phyloP scores from a whole-genome alignment of 35 echinoderm and acorn worm genomes.

The Strongylocentrotus purpuratus region DNA sequence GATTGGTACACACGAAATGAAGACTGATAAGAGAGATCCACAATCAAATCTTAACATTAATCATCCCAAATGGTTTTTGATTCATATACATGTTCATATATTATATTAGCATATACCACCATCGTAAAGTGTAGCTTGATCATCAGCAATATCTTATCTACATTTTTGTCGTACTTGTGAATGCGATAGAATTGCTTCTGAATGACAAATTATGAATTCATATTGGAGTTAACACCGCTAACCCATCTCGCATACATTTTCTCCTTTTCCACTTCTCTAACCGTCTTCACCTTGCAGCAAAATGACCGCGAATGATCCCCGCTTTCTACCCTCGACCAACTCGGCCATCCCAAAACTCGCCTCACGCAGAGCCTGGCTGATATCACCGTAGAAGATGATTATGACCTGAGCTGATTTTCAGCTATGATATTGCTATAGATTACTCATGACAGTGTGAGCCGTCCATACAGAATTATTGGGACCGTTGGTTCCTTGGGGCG shows the following conservation, averaged over 20 bases:
- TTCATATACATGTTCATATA: too few species aligned
- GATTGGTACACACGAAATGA: too few species aligned
- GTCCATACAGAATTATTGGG: background rate
- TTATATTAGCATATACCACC: too few species aligned
- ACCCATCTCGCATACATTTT: background rate
- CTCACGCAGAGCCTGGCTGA: background rate
- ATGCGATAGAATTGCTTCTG: too few species aligned
- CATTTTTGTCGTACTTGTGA: too few species aligned
- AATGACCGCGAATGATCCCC: background rate
- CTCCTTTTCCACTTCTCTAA: background rate
- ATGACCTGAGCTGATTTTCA: background rate
- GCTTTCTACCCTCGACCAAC: background rate
- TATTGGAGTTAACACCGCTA: background rate
- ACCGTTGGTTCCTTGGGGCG: background rate
- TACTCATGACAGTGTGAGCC: background rate
- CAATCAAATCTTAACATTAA: too few species aligned
- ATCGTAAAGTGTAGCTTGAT: too few species aligned
- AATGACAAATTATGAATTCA: too few species aligned
- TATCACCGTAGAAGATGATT: background rate
- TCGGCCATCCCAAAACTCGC: background rate
- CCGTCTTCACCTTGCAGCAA: background rate
- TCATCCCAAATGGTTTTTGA: too few species aligned
- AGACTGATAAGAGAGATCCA: too few species aligned
- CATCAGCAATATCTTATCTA: too few species aligned
- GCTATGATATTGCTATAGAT: constrained; percentile 13